Percentiles rank a stretch among this genome's conserved stretches.
These are phyloP conservation scores for Laothoe populi DNA, from an alignment of 2,888 invertebrate genomes.

Conservation along the genomic window DNA sequence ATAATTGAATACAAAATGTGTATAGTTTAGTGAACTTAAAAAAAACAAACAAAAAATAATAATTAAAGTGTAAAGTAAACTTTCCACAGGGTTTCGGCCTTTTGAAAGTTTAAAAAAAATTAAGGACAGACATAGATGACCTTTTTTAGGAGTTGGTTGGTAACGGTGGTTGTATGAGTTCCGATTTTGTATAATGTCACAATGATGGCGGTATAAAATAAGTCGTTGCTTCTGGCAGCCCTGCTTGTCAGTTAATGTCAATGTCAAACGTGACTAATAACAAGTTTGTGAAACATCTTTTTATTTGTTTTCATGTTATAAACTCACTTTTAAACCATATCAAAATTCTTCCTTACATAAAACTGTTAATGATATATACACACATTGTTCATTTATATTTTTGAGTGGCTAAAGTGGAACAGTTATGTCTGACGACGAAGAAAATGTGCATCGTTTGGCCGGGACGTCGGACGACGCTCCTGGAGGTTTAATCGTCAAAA, in stretches of 20 bases:
- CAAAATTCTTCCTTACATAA: not conserved
- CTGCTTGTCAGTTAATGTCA: not conserved
- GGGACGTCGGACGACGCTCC: constrained; percentile 87
- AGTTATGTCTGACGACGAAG: constrained; percentile 77
- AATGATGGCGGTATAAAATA: too few relatives aligned
- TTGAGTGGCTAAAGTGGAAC: not conserved
- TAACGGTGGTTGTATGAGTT: too few relatives aligned
- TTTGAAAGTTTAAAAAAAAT: too few relatives aligned
- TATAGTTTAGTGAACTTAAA: too few relatives aligned
- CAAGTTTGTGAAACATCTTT: constrained; percentile 13
- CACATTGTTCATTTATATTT: not conserved
- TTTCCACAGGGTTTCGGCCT: too few relatives aligned
- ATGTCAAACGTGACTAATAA: constrained; percentile 10
- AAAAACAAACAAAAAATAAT: too few relatives aligned
- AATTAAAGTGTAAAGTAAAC: too few relatives aligned
- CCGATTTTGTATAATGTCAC: too few relatives aligned
- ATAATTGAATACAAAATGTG: too few relatives aligned
- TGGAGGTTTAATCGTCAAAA: constrained; percentile 90
- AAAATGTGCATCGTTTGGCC: constrained; percentile 89
- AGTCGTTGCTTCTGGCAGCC: not conserved
- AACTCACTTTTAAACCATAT: not conserved
- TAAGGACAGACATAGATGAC: too few relatives aligned
- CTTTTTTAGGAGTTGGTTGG: too few relatives aligned
- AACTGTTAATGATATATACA: too few relatives aligned
- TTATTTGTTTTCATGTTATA: not conserved